These are phyloP conservation scores for Stenoptilia bipunctidactyla DNA, from an alignment of 2,888 invertebrate genomes.

Conservation along the genomic window DNA sequence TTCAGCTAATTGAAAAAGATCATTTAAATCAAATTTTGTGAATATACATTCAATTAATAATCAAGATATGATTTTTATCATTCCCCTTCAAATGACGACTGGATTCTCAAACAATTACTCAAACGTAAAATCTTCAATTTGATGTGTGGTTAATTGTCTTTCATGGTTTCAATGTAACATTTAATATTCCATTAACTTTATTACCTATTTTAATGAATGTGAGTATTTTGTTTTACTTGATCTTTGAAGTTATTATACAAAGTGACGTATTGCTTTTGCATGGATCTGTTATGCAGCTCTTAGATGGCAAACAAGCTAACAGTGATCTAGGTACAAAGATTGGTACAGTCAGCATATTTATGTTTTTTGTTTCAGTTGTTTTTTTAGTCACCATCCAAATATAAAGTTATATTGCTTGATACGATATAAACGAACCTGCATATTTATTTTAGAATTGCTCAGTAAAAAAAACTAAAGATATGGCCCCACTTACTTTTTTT, in stretches of 20 bases:
- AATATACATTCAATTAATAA: conserved; percentile 52
- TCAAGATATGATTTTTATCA: conserved; percentile 59
- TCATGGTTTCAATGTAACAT: conserved; percentile 27
- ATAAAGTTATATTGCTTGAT: no score
- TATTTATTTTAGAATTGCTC: no score
- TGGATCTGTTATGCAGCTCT: conserved; percentile 2
- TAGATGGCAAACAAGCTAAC: conserved; percentile 27
- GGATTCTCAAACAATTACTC: no score
- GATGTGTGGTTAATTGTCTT: conserved; percentile 41
- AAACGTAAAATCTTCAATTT: conserved; percentile 52
- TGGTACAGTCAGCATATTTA: no score
- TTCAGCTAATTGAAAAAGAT: no score
- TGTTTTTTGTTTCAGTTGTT: no score
- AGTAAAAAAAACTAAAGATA: no score
- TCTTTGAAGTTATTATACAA: conserved; percentile 4
- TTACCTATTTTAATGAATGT: conserved; percentile 22
- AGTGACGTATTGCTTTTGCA: no score
- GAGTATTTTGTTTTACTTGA: not conserved
- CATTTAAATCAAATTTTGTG: not conserved
- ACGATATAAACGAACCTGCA: no score
- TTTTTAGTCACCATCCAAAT: no score
- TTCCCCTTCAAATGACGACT: conserved; percentile 17
- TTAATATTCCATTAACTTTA: conserved; percentile 35
- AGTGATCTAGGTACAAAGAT: conserved; percentile 18
- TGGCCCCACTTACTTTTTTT: no score